phyloP scores from a whole-genome alignment of 1,140 invertebrate species.

The Babylonia areolata region DNA sequence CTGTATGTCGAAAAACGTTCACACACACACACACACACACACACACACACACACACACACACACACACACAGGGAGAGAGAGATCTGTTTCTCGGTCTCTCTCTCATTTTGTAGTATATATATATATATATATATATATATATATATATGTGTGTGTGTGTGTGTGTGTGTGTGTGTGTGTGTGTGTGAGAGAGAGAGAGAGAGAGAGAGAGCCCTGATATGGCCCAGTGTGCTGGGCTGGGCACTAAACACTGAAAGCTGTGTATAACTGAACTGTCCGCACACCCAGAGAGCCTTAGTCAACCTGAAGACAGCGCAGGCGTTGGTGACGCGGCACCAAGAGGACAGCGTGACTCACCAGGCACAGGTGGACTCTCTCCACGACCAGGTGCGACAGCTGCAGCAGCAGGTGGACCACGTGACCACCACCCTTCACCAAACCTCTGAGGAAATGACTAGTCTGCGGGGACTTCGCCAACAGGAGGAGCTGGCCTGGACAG shows the following conservation, averaged over 20 bases:
- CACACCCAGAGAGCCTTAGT: background rate
- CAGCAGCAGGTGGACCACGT: background rate
- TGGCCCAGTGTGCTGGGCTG: too few species aligned
- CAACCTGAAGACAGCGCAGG: background rate
- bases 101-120: too few species aligned
- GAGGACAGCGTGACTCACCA: slow-evolving; percentile 3
- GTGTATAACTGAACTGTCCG: too few species aligned
- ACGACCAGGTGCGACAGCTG: background rate
- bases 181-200: too few species aligned
- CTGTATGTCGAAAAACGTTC: too few species aligned
- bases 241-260: too few species aligned
- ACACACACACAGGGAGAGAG: background rate
- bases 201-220: too few species aligned
- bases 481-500: background rate
- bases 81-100: too few species aligned
- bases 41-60: slow-evolving; percentile 1
- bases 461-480: background rate
- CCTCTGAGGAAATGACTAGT: background rate
- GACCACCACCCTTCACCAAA: background rate
- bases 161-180: too few species aligned
- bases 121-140: too few species aligned
- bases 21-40: background rate
- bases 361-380: background rate
- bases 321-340: background rate
- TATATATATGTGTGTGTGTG: too few species aligned